Evolutionary conservation across 2,797 vertebrate genomes (phyloP).

Genomic region (Aselliscus stoliczkanus): DNA sequence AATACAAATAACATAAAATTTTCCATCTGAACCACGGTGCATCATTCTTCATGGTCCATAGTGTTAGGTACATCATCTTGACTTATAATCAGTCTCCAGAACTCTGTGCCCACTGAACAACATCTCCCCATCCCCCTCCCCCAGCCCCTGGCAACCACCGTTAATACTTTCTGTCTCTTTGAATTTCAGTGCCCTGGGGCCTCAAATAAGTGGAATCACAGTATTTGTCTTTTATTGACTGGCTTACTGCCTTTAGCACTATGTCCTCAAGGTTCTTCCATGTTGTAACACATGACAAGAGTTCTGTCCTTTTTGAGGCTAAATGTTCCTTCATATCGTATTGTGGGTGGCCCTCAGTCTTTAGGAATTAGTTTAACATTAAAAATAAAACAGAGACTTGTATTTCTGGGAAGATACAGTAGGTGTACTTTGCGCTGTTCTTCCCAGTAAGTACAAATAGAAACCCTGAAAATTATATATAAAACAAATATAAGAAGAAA

Average conservation of each 20-base stretch:
- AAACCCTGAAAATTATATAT: background rate
- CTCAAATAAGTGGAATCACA: background rate
- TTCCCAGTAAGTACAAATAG: background rate
- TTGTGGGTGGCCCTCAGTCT: background rate
- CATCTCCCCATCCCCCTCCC: background rate
- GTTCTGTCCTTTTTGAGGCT: conserved; percentile 1
- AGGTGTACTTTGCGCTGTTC: background rate
- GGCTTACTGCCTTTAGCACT: background rate
- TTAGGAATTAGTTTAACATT: conserved; percentile 5
- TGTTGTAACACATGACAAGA: background rate
- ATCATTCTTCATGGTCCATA: background rate
- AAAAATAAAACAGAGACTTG: background rate
- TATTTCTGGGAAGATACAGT: background rate
- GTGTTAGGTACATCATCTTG: background rate
- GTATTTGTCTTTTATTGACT: background rate
- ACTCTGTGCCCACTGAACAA: background rate
- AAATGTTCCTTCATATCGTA: background rate
- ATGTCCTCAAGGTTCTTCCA: background rate
- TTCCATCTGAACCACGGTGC: background rate
- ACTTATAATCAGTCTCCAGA: background rate
- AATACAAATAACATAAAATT: background rate
- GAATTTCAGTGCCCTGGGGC: background rate
- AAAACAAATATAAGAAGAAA: background rate
- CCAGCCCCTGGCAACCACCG: background rate
- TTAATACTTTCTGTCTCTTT: background rate